Conservation (phyloP, 2,797 vertebrate species). For the Atherinosoma microstoma region DNA sequence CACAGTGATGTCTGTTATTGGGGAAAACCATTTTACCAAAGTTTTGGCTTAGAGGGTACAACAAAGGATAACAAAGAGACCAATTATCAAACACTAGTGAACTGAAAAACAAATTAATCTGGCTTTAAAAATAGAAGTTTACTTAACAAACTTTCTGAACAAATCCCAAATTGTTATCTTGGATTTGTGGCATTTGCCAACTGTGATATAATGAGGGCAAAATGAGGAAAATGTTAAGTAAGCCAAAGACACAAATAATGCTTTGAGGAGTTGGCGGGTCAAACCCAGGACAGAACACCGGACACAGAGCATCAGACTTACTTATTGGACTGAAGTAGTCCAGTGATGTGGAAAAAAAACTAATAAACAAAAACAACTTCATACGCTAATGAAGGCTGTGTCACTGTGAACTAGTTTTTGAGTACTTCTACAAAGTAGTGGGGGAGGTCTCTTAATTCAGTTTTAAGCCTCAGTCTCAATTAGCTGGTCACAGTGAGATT, state of each 20-base stretch:
- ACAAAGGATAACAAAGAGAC: not conserved
- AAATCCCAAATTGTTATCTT: not conserved
- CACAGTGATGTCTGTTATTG: not conserved
- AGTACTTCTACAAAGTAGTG: not conserved
- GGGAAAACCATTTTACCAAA: not conserved
- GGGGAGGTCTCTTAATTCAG: not conserved
- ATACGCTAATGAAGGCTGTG: not conserved
- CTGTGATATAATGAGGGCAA: not conserved
- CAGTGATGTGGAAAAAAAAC: not conserved
- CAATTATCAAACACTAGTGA: not conserved
- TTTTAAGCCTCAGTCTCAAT: not conserved
- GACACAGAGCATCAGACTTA: not conserved
- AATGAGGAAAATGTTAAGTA: not conserved
- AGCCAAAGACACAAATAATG: not conserved
- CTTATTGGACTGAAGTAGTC: not conserved
- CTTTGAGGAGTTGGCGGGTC: not conserved
- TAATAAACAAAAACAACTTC: not conserved
- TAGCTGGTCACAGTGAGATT: slow-evolving; percentile 1
- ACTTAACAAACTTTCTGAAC: not conserved
- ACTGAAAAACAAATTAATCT: not conserved
- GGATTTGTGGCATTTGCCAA: not conserved
- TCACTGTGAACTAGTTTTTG: not conserved
- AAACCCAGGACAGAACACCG: not conserved
- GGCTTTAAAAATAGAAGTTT: not conserved
- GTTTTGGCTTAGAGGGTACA: not conserved